Evolutionary conservation across 2,888 invertebrate genomes (phyloP).

Genomic region (Eumacrocentrus americanus): DNA sequence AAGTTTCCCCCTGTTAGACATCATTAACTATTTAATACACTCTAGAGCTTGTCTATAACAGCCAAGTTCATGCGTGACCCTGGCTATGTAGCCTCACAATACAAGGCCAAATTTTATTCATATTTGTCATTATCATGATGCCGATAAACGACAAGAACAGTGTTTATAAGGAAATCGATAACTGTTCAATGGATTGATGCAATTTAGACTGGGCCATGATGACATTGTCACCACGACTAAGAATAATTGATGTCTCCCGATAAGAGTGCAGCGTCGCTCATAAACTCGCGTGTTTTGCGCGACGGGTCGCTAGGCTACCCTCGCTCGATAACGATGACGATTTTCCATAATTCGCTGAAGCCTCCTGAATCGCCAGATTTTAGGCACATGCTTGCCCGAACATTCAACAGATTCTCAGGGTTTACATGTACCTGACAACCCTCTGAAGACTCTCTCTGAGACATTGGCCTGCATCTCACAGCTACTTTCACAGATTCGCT

Average conservation of each 20-base stretch:
- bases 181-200: too few relatives aligned
- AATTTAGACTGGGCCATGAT: too few relatives aligned
- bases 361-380: too few relatives aligned
- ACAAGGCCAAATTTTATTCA: too few relatives aligned
- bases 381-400: too few relatives aligned
- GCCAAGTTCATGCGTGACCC: not conserved
- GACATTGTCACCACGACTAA: too few relatives aligned
- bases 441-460: conserved; percentile 69
- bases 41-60: not conserved
- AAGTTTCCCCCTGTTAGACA: not conserved
- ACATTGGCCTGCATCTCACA: conserved; percentile 87
- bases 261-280: conserved; percentile 35
- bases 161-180: too few relatives aligned
- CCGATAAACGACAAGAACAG: too few relatives aligned
- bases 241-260: conserved; percentile 33
- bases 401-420: not conserved
- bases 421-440: conserved; percentile 52
- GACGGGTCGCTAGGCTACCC: conserved; percentile 48
- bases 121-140: too few relatives aligned
- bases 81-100: not conserved
- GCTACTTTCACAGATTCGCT: conserved; percentile 80
- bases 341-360: conserved; percentile 31
- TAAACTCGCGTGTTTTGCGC: conserved; percentile 42
- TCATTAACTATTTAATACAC: not conserved
- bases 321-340: conserved; percentile 46